Conservation (phyloP, 2,888 invertebrate species). For the Acanthococcus lagerstroemiae region DNA sequence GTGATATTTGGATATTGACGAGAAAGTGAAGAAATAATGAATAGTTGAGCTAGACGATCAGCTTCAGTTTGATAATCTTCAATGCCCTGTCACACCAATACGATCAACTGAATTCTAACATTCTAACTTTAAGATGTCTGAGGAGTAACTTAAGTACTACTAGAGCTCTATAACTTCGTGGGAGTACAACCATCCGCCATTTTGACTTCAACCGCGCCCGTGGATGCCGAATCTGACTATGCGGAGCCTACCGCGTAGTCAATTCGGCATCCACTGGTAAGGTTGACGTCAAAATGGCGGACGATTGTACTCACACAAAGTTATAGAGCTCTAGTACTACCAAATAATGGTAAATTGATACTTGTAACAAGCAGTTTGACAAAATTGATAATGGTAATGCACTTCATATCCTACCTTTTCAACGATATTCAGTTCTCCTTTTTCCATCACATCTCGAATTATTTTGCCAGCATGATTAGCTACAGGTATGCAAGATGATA, state of each 20-base stretch:
- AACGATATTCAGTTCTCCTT: conserved; percentile 81
- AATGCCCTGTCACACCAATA: conserved; percentile 48
- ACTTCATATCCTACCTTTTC: conserved; percentile 60
- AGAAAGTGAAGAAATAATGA: conserved; percentile 78
- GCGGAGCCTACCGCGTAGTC: too few species aligned
- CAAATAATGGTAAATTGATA: too few species aligned
- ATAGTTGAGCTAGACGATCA: conserved; percentile 86
- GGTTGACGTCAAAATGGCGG: too few species aligned
- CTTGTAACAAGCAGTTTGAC: neutral
- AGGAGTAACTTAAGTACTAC: too few species aligned
- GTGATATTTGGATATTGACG: conserved; percentile 71
- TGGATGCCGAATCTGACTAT: too few species aligned
- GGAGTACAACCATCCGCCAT: too few species aligned
- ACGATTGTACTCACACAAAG: too few species aligned
- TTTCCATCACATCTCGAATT: conserved; percentile 78
- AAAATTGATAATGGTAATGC: conserved; percentile 4
- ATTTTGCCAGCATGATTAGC: conserved; percentile 79
- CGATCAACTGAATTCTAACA: conserved; percentile 24
- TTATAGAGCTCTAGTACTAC: too few species aligned
- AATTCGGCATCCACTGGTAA: too few species aligned
- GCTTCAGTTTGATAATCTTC: conserved; percentile 96
- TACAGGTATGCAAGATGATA: conserved; percentile 68
- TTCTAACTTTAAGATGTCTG: too few species aligned
- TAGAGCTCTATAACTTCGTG: too few species aligned
- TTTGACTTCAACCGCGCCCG: too few species aligned